A percentile compares a stretch with the other conserved stretches of the same genome.
These are phyloP conservation scores for Phyllotis vaccarum DNA, from an alignment of 2,797 vertebrate species.

Conservation along the genomic window DNA sequence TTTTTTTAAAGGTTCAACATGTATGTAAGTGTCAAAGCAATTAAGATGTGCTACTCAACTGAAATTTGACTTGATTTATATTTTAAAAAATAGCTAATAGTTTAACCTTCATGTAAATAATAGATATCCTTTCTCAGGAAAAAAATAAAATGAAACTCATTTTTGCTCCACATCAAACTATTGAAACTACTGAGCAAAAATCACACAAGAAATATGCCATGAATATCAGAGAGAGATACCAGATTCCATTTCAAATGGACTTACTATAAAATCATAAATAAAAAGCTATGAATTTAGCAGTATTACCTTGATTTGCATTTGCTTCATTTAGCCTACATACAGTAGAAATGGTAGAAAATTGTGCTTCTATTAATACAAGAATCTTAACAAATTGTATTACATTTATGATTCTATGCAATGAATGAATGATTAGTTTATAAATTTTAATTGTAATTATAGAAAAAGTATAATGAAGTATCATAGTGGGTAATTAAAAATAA, in stretches of 20 bases:
- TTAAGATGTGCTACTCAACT: neutral
- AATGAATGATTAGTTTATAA: neutral
- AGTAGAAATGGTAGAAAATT: conserved; percentile 8
- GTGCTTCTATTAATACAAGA: neutral
- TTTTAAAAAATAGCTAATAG: neutral
- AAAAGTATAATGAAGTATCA: neutral
- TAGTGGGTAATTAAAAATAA: neutral
- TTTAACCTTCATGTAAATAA: neutral
- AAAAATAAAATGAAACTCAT: neutral
- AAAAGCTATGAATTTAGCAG: neutral
- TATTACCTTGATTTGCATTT: conserved; percentile 25
- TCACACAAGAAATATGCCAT: neutral
- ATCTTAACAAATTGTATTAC: conserved; percentile 51
- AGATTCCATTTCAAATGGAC: neutral
- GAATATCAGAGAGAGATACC: neutral
- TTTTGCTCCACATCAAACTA: conserved; percentile 5
- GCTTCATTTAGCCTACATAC: neutral
- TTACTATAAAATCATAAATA: conserved; percentile 28
- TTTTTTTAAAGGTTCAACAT: conserved; percentile 6
- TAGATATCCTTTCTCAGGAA: neutral
- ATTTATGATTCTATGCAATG: conserved; percentile 21
- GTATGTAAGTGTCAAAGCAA: neutral
- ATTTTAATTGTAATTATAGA: neutral
- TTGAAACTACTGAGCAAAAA: conserved; percentile 9
- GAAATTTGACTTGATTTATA: conserved; percentile 38